phyloP scores from a whole-genome alignment of 1,140 invertebrate species.

The Sitodiplosis mosellana region DNA sequence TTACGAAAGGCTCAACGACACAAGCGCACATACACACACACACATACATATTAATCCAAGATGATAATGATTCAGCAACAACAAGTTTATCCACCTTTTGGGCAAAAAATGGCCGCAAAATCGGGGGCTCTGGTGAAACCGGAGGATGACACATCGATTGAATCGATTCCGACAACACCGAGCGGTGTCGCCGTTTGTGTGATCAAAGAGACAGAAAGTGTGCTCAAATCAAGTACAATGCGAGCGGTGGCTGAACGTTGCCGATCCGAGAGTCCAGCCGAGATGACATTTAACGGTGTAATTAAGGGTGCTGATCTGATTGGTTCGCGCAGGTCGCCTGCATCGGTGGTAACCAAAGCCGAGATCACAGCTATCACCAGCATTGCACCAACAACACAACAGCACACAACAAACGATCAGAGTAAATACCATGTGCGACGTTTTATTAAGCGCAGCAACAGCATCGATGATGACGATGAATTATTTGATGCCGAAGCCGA shows the following conservation, averaged over 20 bases:
- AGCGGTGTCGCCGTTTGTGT: too few species aligned
- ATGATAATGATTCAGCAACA: conserved; percentile 1
- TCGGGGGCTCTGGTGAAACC: not conserved
- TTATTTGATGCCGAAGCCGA: conserved; percentile 7
- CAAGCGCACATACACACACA: not conserved
- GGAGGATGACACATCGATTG: not conserved
- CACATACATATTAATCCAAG: too few species aligned
- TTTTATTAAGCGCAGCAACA: not conserved
- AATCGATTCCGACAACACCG: not conserved
- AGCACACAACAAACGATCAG: too few species aligned
- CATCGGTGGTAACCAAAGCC: too few species aligned
- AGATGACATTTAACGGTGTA: not conserved
- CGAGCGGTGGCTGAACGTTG: not conserved
- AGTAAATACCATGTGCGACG: not conserved
- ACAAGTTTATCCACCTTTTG: conserved; percentile 8
- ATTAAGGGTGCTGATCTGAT: too few species aligned
- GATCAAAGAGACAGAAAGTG: too few species aligned
- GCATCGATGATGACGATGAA: not conserved
- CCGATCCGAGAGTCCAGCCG: not conserved
- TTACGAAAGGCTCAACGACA: not conserved
- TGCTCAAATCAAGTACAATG: too few species aligned
- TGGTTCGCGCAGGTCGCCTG: too few species aligned
- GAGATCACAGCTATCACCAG: not conserved
- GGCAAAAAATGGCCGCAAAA: not conserved
- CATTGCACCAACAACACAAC: not conserved